Evolutionary conservation across 2,888 invertebrate genomes (phyloP).

Genomic region (Bombylius major): DNA sequence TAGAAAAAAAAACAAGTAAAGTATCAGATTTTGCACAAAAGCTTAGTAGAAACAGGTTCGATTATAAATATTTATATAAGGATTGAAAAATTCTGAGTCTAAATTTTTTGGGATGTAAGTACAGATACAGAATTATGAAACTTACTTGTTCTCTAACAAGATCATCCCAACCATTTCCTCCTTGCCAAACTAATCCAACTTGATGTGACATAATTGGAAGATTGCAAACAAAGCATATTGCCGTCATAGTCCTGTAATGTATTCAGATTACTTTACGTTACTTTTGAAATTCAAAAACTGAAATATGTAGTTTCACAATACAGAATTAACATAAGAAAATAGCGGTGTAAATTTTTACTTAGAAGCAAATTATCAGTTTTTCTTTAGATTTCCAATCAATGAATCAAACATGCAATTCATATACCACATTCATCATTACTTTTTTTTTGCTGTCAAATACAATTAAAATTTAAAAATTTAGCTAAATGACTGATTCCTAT

Average conservation of each 20-base stretch:
- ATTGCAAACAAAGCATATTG: slow-evolving; percentile 93
- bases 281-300: background rate
- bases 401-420: too few species aligned
- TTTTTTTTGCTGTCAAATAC: too few species aligned
- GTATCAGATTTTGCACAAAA: background rate
- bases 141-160: slow-evolving; percentile 66
- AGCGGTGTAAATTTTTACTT: background rate
- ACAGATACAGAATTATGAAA: background rate
- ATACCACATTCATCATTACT: too few species aligned
- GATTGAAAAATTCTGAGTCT: too few species aligned
- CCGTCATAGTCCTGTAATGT: slow-evolving; percentile 73
- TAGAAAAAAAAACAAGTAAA: background rate
- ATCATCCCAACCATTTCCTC: slow-evolving; percentile 91
- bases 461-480: too few species aligned
- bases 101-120: too few species aligned
- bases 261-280: background rate
- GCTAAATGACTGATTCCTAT: too few species aligned
- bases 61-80: too few species aligned
- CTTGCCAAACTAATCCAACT: slow-evolving; percentile 87
- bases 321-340: background rate
- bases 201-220: slow-evolving; percentile 89
- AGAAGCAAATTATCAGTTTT: too few species aligned
- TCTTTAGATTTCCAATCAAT: too few species aligned
- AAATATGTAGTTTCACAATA: background rate
- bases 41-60: too few species aligned